phyloP scores from a whole-genome alignment of 2,888 invertebrate genomes.

The Drosophila prostipennis region DNA sequence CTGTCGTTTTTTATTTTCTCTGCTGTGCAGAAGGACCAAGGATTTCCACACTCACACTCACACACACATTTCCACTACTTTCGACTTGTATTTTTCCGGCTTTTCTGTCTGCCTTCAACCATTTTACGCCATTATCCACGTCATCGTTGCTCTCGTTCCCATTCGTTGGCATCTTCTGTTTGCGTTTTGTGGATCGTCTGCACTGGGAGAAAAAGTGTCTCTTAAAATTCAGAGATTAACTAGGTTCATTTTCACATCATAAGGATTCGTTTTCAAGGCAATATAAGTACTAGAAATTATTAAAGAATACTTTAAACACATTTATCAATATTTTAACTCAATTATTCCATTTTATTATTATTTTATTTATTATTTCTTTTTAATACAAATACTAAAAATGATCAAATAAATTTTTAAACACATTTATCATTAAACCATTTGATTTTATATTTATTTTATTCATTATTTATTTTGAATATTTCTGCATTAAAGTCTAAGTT shows the following conservation, averaged over 20 bases:
- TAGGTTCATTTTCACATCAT: background rate
- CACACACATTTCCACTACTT: slow-evolving; percentile 29
- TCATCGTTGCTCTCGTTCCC: slow-evolving; percentile 58
- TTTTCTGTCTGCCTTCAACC: slow-evolving; percentile 50
- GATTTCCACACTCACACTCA: slow-evolving; percentile 21
- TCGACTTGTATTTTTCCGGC: slow-evolving; percentile 31
- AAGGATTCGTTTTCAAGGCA: too few species aligned
- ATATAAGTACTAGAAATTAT: too few species aligned
- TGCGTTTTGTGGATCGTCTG: slow-evolving; percentile 30
- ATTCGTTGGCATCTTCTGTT: slow-evolving; percentile 62
- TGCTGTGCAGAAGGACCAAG: slow-evolving; percentile 21
- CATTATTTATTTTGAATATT: too few species aligned
- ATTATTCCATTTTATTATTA: too few species aligned
- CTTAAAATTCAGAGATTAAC: background rate
- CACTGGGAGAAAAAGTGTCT: slow-evolving; percentile 12
- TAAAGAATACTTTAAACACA: too few species aligned
- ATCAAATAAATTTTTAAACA: background rate
- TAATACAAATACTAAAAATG: background rate
- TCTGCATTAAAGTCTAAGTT: too few species aligned
- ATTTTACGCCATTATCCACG: slow-evolving; percentile 77
- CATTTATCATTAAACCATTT: too few species aligned
- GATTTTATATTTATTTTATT: background rate
- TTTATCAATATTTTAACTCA: too few species aligned
- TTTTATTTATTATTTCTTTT: too few species aligned
- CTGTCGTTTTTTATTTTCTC: slow-evolving; percentile 58